Base-by-base conservation (phyloP, 1,140 invertebrate genomes). In the Aphelenchoides besseyi region DNA sequence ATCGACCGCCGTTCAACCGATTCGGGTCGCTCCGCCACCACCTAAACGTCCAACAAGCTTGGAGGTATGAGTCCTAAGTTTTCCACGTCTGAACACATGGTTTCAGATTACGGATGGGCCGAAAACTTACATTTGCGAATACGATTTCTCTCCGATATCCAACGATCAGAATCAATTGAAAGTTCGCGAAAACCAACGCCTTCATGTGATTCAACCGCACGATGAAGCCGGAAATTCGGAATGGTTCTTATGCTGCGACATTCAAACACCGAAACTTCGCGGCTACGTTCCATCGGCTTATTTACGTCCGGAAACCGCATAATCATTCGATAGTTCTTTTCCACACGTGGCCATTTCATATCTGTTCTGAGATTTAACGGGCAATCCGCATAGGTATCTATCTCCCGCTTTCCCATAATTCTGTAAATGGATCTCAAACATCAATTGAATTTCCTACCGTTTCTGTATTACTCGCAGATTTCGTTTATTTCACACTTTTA, bases 221-320 rank as follows among this genome's bases (percentile, higher is more conserved):
- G 71, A 72, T 26, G 69, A 72, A 36, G 71, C 29, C 28, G 71
- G 71, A 0, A 72, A 72, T 37, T 33, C 30, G 5, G 69, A 72
- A 52, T 72, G 71, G 71, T 72, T 36, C 23, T 26, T 72, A 30
- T 37, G 72, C 26, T 29, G 54, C n/a, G 28, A 33, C 29, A 29
- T 8, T 8, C 16, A 29, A 48, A 5, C 12, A 5, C 69, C 48
- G 1, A 35, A 52, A 30, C 26, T 37, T 48, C 48, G 63, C 37
- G 71, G 71, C 12, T 72, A 72, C 33, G 71, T 72, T 3, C 71
- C 71, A 16, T 54, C 69, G 12, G 61, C 48, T 48, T 72, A 71
- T 57, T 70, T 71, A 28, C 68, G 9, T n/a, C 59, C 2, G 16
- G 30, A 61, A 61, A 61, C n/a, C 30, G n/a, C n/a, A n/a, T 61